Base-by-base conservation (phyloP, 1,140 invertebrate species). In the Papilio machaon region DNA sequence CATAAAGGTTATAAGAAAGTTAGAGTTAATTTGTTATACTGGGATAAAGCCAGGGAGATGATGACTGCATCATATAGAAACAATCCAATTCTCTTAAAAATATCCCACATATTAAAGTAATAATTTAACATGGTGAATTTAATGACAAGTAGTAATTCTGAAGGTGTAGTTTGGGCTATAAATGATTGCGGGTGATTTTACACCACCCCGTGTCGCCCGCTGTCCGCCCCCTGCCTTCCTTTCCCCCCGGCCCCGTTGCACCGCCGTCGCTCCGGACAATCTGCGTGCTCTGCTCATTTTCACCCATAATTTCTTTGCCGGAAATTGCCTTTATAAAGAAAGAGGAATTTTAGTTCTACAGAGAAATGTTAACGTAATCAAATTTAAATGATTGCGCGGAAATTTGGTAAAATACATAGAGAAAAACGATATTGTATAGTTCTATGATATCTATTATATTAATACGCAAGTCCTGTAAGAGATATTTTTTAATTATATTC, bases 211-310 rank as follows among this genome's bases (percentile, higher is more conserved):
- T 43, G 67, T 82, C 86, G 80, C 79, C 85, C 79, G 84, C 87
- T 85, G 89, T 90, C 87, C 89, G 87, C 88, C 86, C 87, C 90
- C 85, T 82, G 86, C 87, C 85, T 78, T 79, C 81, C 82, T 77
- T 85, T 85, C 90, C 88, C 89, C 86, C 91, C 49, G 49, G 49
- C 49, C 92, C 91, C 92, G 93, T 91, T 93, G 87, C 88, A 88
- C 86, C 89, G 87, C 91, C 91, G 91, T 90, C 89, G 88, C 89
- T 91, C 87, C 90, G 91, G 93, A 94, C 93, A 91, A 93, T 94
- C 93, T 94, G 92, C 93, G 92, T 94, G 91, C 89, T 92, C 90
- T 90, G 93, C 92, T 94, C 94, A 94, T 94, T 94, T 94, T 94
- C 91, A 90, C 88, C 91, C 85, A 87, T 92, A 93, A 93, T 91